Base-by-base conservation (phyloP, 2,797 vertebrate genomes). In the Dendrocincla tyrannina region DNA sequence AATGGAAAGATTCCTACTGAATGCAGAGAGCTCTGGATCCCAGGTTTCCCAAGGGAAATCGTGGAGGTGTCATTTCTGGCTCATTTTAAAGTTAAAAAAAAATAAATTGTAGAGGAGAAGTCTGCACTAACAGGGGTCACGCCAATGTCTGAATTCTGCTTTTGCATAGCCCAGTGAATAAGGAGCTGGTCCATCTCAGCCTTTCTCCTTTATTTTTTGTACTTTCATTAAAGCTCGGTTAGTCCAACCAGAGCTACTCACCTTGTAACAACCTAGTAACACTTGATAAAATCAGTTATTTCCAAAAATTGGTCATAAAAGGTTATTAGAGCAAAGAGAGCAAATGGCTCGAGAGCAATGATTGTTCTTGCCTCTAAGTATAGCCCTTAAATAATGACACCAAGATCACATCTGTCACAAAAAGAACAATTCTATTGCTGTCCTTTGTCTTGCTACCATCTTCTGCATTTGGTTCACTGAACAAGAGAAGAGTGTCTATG, bases 1-100 rank as follows among this genome's bases (percentile, higher is more conserved):
- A 37, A 14, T 75, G 96, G 96, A 96, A 96, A 94, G 68, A 92
- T 89, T 93, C 52, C 56, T 89, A n/a, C 64, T 74, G 86, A 93
- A 52, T 13, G 44, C 63, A 86, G 75, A 93, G 86, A 70, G 41
- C 74, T 92, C 74, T 89, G 93, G 88, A 96, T 87, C 89, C 81
- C 81, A 58, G 81, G 60, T 87, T 93, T 91, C 96, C 75, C 91
- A 7, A 6, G 84, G 60, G 86, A 80, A 94, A 80, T 17, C 0
- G 0, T 41, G 68, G 84, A 86, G 67, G 86, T 6, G 59, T 89
- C 77, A 85, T 46, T 94, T 85, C 89, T 96, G 86, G 92, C 91
- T 87, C 41, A 32, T 58, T 85, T 87, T 82, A 67, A 93, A 94
- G 47, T 27, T 22, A 25, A 25, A 11, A 81, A 69, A 82, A 78